Conservation (phyloP, 53 echinoderm and acorn worm genomes). For the Glandiceps talaboti region DNA sequence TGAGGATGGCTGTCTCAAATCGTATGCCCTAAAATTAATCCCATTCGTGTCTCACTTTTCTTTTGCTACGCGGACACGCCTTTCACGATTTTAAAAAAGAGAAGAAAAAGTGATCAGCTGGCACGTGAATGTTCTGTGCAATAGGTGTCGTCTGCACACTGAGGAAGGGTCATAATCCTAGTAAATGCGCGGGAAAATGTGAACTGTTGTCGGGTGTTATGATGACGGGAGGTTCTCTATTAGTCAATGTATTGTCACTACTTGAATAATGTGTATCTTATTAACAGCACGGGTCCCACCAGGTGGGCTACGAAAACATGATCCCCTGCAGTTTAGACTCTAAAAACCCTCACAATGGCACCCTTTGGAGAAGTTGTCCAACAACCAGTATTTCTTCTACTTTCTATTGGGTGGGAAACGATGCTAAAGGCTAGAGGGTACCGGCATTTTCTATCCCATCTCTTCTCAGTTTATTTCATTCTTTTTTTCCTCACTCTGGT, state of each 20-base stretch:
- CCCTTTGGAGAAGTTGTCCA: neutral
- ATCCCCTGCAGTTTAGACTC: neutral
- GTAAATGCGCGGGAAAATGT: neutral
- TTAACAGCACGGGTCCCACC: neutral
- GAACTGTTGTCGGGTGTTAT: neutral
- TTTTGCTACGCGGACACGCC: too few species aligned
- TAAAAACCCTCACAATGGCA: neutral
- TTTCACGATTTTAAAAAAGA: too few species aligned
- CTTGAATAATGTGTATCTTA: neutral
- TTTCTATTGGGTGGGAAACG: neutral
- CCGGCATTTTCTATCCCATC: neutral
- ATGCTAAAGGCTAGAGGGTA: neutral
- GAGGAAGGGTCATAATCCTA: neutral
- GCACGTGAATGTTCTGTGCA: neutral
- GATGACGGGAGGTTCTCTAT: neutral
- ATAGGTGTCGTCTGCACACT: neutral
- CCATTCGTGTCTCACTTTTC: too few species aligned
- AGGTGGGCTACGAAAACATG: neutral
- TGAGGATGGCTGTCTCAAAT: too few species aligned
- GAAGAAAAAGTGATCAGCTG: neutral
- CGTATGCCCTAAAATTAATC: too few species aligned
- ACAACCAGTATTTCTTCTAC: neutral
- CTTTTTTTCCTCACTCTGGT: too few species aligned
- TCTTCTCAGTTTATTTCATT: too few species aligned
- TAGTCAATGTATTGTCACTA: neutral